These are phyloP conservation scores for Frankliniella intonsa DNA, from an alignment of 2,888 invertebrate species.

Conservation along the genomic window DNA sequence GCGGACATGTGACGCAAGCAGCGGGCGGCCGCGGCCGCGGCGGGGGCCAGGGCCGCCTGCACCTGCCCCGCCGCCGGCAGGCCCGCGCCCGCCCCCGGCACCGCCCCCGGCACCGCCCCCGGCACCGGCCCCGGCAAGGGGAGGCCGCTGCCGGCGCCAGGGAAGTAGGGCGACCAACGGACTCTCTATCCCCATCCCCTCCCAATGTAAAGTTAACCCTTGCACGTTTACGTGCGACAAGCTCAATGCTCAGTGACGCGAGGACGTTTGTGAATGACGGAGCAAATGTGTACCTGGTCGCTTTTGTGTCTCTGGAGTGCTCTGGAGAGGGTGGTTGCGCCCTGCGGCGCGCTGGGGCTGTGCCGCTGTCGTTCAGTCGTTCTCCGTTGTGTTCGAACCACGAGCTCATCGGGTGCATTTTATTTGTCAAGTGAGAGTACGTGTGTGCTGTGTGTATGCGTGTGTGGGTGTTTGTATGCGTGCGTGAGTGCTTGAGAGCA, in stretches of 20 bases:
- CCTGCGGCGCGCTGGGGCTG: too few relatives aligned
- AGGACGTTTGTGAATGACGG: too few relatives aligned
- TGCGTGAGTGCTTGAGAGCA: not conserved
- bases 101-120: not conserved
- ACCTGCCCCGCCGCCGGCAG: constrained; percentile 7
- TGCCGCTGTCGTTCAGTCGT: too few relatives aligned
- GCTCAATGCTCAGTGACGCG: not conserved
- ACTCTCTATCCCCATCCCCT: not conserved
- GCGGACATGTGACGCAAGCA: constrained; percentile 62
- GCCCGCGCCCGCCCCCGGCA: not conserved
- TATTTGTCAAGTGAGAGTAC: not conserved
- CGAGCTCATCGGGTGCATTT: too few relatives aligned
- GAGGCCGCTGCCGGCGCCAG: not conserved
- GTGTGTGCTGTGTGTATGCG: not conserved
- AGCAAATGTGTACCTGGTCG: too few relatives aligned
- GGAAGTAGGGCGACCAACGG: not conserved
- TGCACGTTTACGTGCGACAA: not conserved
- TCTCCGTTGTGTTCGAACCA: too few relatives aligned
- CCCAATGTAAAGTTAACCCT: not conserved
- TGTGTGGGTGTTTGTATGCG: not conserved
- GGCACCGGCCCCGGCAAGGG: not conserved
- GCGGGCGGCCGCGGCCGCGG: not conserved
- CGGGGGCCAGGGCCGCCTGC: not conserved
- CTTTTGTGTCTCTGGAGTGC: too few relatives aligned
- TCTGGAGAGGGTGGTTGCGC: too few relatives aligned